Base-by-base conservation (phyloP, 2,113 vertebrate genomes). In the Lanius collurio region DNA sequence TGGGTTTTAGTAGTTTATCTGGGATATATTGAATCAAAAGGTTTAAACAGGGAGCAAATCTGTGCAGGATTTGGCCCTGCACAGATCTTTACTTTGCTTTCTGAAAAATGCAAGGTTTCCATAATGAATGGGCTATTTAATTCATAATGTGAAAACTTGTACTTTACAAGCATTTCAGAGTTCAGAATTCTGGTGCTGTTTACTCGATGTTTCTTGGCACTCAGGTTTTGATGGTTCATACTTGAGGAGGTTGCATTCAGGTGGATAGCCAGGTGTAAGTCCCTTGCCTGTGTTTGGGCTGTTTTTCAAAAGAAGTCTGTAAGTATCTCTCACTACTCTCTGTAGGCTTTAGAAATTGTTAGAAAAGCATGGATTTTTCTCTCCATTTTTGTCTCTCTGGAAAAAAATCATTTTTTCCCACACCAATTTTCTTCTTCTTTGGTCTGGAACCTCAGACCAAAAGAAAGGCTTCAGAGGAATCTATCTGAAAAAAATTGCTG, bases 351-450 rank as follows among this genome's bases (percentile, higher is more conserved):
- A 39, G 30, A 49, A 31, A 39, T 39, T 0, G 50, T 53, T 49
- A 69, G 24, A n/a, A 63, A 91, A 56, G 68, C 1, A 0, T 14
- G 8, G 13, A 2, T 0, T 31, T 15, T 23, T 17, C 14, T 10
- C 17, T 60, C 20, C 0, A 0, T 78, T 87, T 93, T 67, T 55
- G 9, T 87, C 7, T 71, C 81, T 55, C 16, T 88, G 30, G 80
- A n/a, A 75, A 33, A 33, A 84, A 37, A 2, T 21, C 0, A 26
- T 6, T 16, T 70, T 63, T 28, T 18, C 1, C 22, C 18, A 13
- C 9, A 6, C 41, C 3, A 1, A 2, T 87, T 71, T 88, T 83
- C 0, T 4, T 78, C 10, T 37, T 59, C n/a, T 49, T 57, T 57
- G 35, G 13, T 30, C 24, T 65, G 41, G 26, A 70, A 28, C 74